Percentiles rank a stretch among this genome's conserved stretches.
phyloP scores from a whole-genome alignment of 2,797 vertebrate genomes.

The Limosa lapponica region DNA sequence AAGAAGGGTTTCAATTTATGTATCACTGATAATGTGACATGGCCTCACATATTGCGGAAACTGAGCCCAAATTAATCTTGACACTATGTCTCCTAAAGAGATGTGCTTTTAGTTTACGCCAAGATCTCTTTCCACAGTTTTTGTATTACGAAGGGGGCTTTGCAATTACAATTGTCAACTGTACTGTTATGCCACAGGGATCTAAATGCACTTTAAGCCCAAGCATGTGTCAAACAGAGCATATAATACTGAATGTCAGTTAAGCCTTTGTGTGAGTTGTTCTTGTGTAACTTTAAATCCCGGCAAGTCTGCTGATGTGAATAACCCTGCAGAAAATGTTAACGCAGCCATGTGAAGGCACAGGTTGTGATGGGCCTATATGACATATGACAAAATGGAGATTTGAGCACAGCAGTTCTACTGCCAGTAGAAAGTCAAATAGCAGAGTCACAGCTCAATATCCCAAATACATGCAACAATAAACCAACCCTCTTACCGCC shows the following conservation, averaged over 20 bases:
- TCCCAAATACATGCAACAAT: neutral
- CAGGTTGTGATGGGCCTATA: neutral
- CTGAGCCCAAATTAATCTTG: neutral
- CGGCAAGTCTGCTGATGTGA: neutral
- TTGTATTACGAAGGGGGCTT: neutral
- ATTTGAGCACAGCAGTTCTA: neutral
- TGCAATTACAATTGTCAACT: slow-evolving; percentile 11
- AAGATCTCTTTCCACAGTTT: neutral
- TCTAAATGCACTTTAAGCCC: slow-evolving; percentile 13
- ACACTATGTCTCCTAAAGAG: neutral
- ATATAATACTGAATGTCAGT: neutral
- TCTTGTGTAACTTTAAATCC: slow-evolving; percentile 16
- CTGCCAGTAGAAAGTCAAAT: neutral
- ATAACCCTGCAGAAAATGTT: neutral
- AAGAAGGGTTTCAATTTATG: neutral
- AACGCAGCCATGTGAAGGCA: neutral
- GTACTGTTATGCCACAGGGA: neutral
- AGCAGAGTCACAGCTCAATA: neutral
- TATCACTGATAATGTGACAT: neutral
- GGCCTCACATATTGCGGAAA: neutral
- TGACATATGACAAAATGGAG: neutral
- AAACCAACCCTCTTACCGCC: neutral
- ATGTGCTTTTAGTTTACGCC: neutral
- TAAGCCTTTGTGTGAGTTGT: neutral
- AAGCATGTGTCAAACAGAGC: slow-evolving; percentile 29